Percentiles rank a stretch among this genome's conserved stretches.
phyloP scores from a whole-genome alignment of 92 coral and sea anemone genomes.

The Metridium senile region DNA sequence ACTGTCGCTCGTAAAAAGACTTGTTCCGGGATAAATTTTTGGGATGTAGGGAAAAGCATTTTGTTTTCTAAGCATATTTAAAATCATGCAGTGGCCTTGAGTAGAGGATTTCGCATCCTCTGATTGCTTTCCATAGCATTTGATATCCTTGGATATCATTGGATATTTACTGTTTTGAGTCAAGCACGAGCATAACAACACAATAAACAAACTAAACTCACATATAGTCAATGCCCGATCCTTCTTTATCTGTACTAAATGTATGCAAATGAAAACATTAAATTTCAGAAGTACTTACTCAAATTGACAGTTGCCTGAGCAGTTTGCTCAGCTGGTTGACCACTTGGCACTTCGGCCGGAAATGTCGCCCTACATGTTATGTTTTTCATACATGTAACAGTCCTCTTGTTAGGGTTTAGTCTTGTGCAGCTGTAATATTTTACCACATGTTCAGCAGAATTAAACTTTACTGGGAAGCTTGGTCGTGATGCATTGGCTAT shows the following conservation, averaged over 20 bases:
- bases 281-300: constrained; percentile 9
- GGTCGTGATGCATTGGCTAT: constrained; percentile 9
- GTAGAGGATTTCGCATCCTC: background rate
- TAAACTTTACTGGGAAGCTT: constrained; percentile 12
- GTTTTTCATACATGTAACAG: constrained; percentile 14
- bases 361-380: constrained; percentile 16
- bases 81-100: no score
- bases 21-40: background rate
- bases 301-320: constrained; percentile 2
- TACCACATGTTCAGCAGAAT: constrained; percentile 24
- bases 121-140: no score
- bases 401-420: constrained; percentile 16
- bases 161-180: no score
- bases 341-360: constrained; percentile 15
- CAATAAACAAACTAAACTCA: background rate
- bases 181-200: no score
- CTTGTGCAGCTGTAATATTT: constrained; percentile 28
- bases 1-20: no score
- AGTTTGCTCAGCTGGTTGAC: background rate
- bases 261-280: background rate
- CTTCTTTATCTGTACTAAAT: background rate
- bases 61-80: no score
- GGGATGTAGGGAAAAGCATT: background rate
- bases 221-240: no score
- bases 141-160: no score